phyloP scores from a whole-genome alignment of 2,888 invertebrate species.

The Pachydiplax longipennis region DNA sequence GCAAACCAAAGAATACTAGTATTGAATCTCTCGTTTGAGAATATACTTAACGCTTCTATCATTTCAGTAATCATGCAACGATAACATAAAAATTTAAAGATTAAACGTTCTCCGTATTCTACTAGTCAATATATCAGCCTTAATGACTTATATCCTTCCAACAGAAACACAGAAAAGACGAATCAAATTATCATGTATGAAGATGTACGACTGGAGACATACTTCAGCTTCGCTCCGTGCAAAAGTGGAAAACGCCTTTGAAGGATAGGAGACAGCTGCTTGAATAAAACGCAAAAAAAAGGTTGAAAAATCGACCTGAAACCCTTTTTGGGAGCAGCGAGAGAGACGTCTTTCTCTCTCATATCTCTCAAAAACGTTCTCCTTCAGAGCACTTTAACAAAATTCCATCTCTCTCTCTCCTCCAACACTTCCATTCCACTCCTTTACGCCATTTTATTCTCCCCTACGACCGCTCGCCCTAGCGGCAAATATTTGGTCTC shows the following conservation, averaged over 20 bases:
- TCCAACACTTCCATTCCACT: background rate
- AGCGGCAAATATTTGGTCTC: constrained; percentile 1
- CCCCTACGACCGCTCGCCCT: background rate
- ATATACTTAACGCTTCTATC: too few relatives aligned
- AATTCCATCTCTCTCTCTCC: background rate
- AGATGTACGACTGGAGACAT: too few relatives aligned
- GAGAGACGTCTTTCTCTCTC: background rate
- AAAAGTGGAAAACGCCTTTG: background rate
- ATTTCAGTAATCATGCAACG: too few relatives aligned
- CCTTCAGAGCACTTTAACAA: background rate
- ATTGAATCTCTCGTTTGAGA: too few relatives aligned
- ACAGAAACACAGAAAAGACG: too few relatives aligned
- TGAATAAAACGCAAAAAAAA: background rate
- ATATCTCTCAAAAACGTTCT: background rate
- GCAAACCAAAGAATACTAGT: too few relatives aligned
- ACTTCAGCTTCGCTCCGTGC: background rate
- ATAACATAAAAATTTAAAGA: too few relatives aligned
- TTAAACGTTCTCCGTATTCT: too few relatives aligned
- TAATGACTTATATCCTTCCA: too few relatives aligned
- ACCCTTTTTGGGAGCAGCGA: background rate
- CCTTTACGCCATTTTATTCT: background rate
- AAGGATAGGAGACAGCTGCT: background rate
- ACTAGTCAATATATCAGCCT: too few relatives aligned
- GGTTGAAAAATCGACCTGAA: background rate
- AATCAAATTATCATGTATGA: too few relatives aligned